phyloP scores from a whole-genome alignment of 2,888 invertebrate genomes.

The Lucinisca nassula region DNA sequence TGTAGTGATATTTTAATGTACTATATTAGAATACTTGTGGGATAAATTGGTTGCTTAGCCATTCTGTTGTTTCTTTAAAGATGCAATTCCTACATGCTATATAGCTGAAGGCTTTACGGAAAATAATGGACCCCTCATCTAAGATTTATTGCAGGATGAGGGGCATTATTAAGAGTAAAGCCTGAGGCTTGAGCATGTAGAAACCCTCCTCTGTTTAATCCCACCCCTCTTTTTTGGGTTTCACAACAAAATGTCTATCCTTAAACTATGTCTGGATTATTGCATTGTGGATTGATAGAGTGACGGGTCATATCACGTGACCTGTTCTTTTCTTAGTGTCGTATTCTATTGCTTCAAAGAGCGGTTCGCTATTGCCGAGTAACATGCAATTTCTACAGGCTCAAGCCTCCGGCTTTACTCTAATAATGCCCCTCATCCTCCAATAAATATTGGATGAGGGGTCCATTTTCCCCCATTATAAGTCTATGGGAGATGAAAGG shows the following conservation, averaged over 20 bases:
- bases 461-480: background rate
- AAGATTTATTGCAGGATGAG: too few species aligned
- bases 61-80: background rate
- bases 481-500: too few species aligned
- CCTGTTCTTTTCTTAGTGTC: background rate
- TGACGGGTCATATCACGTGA: background rate
- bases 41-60: background rate
- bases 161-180: too few species aligned
- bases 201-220: background rate
- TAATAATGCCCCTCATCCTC: background rate
- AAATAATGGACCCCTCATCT: background rate
- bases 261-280: background rate
- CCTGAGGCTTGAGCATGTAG: background rate
- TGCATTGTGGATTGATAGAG: too few species aligned
- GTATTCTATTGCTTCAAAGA: background rate
- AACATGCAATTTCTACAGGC: background rate
- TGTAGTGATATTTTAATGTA: background rate
- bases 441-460: background rate
- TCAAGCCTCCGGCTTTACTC: background rate
- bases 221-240: background rate
- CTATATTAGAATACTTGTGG: too few species aligned
- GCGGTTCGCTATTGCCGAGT: background rate
- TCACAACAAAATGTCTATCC: background rate
- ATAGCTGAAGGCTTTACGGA: background rate
- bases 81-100: background rate